A percentile compares a stretch with the other conserved stretches of the same genome.
These are phyloP conservation scores for Helleia helle DNA, from an alignment of 2,888 invertebrate genomes.

Conservation along the genomic window DNA sequence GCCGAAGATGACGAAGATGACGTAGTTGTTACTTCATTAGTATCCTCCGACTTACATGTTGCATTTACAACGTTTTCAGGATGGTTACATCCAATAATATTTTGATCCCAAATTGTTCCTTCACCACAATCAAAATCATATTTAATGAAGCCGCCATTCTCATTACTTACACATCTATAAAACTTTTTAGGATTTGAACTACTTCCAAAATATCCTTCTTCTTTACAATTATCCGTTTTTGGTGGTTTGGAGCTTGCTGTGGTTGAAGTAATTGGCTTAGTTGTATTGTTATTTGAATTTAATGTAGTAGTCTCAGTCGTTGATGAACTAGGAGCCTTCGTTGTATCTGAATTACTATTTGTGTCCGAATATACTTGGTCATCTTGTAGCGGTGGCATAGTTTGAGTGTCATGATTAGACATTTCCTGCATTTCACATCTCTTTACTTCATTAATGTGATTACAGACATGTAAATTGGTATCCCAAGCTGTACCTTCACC, in stretches of 20 bases:
- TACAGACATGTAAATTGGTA: constrained; percentile 72
- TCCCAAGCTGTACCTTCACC: constrained; percentile 82
- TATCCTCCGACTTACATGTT: constrained; percentile 32
- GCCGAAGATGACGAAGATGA: constrained; percentile 23
- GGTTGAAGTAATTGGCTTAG: not conserved
- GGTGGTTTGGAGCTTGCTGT: not conserved
- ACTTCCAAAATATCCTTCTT: constrained; percentile 10
- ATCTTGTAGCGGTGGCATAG: not conserved
- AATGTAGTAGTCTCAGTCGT: not conserved
- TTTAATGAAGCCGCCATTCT: constrained; percentile 49
- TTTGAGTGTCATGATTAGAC: not conserved
- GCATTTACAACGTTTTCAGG: constrained; percentile 51
- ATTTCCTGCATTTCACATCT: constrained; percentile 14
- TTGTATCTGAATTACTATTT: constrained; percentile 2
- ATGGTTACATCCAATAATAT: constrained; percentile 66
- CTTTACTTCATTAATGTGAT: constrained; percentile 36
- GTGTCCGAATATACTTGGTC: not conserved
- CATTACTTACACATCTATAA: constrained; percentile 71
- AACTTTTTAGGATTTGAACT: constrained; percentile 18
- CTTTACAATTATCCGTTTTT: constrained; percentile 1
- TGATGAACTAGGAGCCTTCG: not conserved
- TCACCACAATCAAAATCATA: constrained; percentile 73
- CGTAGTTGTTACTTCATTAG: constrained; percentile 19
- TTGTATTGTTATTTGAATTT: not conserved
- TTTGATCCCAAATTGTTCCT: constrained; percentile 76